These are phyloP conservation scores for Dilophus febrilis DNA, from an alignment of 2,888 invertebrate species.

Conservation along the genomic window DNA sequence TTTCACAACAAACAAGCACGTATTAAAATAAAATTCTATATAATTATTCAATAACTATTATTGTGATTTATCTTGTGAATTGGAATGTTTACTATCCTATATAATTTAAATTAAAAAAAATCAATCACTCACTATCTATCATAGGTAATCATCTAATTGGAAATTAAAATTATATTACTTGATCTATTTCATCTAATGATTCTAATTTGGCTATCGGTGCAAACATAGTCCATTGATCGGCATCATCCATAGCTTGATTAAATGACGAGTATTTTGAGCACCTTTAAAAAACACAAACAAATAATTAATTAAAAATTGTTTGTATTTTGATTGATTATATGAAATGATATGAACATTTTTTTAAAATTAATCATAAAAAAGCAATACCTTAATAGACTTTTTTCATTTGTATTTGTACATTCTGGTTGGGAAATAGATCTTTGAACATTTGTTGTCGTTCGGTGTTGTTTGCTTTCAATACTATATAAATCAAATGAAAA, in stretches of 20 bases:
- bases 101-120: slow-evolving; percentile 5
- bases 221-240: slow-evolving; percentile 20
- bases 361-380: no score
- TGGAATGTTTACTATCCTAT: slow-evolving; percentile 16
- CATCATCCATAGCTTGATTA: slow-evolving; percentile 19
- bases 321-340: background rate
- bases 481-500: slow-evolving; percentile 18
- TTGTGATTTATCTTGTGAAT: slow-evolving; percentile 14
- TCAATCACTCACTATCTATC: background rate
- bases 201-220: slow-evolving; percentile 49
- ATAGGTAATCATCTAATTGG: background rate
- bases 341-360: no score
- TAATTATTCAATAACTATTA: slow-evolving; percentile 7
- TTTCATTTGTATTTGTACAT: slow-evolving; percentile 15
- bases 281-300: slow-evolving; percentile 9
- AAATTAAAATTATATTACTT: slow-evolving; percentile 17
- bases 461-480: slow-evolving; percentile 9
- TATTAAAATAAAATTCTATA: slow-evolving; percentile 1
- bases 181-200: slow-evolving; percentile 44
- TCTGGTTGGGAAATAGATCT: slow-evolving; percentile 20
- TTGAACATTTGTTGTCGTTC: slow-evolving; percentile 15
- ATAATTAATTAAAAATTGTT: background rate
- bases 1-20: no score
- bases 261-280: slow-evolving; percentile 21
- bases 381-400: slow-evolving; percentile 16